Conservation (phyloP, 2,888 invertebrate species). For the Drosophila mulleri region DNA sequence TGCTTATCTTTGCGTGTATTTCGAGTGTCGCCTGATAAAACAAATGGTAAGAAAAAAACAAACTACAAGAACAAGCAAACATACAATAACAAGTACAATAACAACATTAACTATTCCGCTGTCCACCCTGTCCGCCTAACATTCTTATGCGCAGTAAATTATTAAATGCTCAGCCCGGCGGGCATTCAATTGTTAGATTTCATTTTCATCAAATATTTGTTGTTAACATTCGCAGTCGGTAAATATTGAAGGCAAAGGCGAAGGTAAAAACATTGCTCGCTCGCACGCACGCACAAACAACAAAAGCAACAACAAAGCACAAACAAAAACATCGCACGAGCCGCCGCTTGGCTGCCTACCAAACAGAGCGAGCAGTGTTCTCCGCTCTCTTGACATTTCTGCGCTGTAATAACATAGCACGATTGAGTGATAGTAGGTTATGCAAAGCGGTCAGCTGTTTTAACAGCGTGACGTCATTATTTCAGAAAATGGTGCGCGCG, state of each 20-base stretch:
- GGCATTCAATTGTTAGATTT: slow-evolving; percentile 51
- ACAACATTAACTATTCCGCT: neutral
- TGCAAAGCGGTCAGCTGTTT: too few species aligned
- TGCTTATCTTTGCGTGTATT: slow-evolving; percentile 52
- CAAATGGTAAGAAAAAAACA: slow-evolving; percentile 15
- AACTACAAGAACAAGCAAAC: slow-evolving; percentile 25
- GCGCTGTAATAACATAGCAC: slow-evolving; percentile 14
- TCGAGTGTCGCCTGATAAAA: slow-evolving; percentile 43
- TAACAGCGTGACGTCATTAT: too few species aligned
- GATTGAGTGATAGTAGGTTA: too few species aligned
- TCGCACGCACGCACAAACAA: slow-evolving; percentile 7
- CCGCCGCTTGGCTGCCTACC: slow-evolving; percentile 46
- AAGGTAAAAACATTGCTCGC: slow-evolving; percentile 38
- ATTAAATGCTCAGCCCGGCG: slow-evolving; percentile 36
- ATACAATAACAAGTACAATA: slow-evolving; percentile 9
- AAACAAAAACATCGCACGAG: slow-evolving; percentile 38
- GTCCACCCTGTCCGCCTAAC: neutral
- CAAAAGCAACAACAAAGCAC: neutral
- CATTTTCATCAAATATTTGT: slow-evolving; percentile 58
- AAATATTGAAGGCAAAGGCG: slow-evolving; percentile 49
- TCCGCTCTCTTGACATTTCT: slow-evolving; percentile 1
- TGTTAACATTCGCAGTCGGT: slow-evolving; percentile 46
- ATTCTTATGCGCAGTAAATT: slow-evolving; percentile 25
- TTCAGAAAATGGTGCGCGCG: too few species aligned
- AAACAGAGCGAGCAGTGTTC: slow-evolving; percentile 19